Conservation (phyloP, 2,888 invertebrate species). For the Machimus atricapillus region DNA sequence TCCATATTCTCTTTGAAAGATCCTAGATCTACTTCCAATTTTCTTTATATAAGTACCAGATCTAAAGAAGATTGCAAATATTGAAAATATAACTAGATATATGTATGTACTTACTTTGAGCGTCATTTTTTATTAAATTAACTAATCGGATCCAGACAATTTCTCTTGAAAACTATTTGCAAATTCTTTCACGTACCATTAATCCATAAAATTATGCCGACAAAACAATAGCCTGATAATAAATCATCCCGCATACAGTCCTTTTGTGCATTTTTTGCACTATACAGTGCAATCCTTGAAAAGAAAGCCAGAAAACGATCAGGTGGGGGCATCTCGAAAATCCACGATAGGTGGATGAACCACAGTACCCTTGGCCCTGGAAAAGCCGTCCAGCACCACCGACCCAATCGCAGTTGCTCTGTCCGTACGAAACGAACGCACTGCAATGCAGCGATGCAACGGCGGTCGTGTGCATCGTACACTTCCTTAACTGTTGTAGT, state of each 20-base stretch:
- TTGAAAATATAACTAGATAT: too few species aligned
- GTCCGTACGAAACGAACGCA: neutral
- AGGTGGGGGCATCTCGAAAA: neutral
- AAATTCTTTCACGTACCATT: neutral
- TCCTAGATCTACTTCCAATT: too few species aligned
- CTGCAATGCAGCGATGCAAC: neutral
- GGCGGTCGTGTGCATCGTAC: neutral
- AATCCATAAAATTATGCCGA: neutral
- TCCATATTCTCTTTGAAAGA: too few species aligned
- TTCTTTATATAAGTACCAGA: too few species aligned
- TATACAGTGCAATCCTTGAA: neutral
- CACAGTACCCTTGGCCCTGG: conserved; percentile 15
- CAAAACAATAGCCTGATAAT: neutral
- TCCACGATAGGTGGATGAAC: conserved; percentile 11
- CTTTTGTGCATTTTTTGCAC: neutral
- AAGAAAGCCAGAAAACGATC: neutral
- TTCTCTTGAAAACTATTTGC: neutral
- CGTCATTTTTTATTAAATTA: too few species aligned
- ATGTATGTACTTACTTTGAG: too few species aligned
- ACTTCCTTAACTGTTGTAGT: neutral
- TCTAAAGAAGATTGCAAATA: too few species aligned
- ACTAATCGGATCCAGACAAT: neutral
- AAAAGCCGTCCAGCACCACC: neutral
- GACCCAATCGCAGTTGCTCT: neutral
- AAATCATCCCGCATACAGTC: neutral